Conservation (phyloP, 2,888 invertebrate genomes). For the Galeruca laticollis region DNA sequence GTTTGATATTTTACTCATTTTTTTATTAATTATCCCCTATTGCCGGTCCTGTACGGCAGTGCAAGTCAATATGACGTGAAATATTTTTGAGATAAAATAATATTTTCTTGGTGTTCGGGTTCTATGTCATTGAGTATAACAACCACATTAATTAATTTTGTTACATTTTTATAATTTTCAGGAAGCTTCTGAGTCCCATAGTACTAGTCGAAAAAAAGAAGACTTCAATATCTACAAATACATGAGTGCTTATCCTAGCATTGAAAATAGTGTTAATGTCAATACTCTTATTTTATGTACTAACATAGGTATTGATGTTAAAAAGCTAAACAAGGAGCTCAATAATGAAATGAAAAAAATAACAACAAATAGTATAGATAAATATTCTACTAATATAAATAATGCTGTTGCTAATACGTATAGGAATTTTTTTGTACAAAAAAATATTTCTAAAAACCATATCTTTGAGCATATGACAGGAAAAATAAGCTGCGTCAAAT, state of each 20-base stretch:
- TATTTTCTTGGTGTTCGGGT: too few relatives aligned
- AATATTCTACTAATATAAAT: too few relatives aligned
- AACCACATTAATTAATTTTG: too few relatives aligned
- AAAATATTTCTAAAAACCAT: not conserved
- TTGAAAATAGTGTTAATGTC: not conserved
- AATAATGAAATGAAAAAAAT: not conserved
- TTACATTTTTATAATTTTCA: too few relatives aligned
- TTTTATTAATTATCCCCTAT: too few relatives aligned
- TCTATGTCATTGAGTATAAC: too few relatives aligned
- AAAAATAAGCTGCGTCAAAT: not conserved
- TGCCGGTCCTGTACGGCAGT: too few relatives aligned
- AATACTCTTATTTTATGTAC: conserved; percentile 9
- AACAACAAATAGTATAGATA: not conserved
- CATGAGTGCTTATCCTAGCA: not conserved
- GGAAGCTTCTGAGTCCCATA: too few relatives aligned
- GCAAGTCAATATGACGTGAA: too few relatives aligned
- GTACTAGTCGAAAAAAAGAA: not conserved
- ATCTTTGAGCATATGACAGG: not conserved
- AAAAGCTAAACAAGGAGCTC: not conserved
- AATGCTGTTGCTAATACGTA: not conserved
- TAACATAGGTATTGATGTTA: not conserved
- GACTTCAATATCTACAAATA: conserved; percentile 21
- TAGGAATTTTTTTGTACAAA: not conserved
- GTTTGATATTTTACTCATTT: too few relatives aligned
- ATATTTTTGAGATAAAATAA: too few relatives aligned